Conservation (phyloP, 2,888 invertebrate species). For the Sisyra nigra region DNA sequence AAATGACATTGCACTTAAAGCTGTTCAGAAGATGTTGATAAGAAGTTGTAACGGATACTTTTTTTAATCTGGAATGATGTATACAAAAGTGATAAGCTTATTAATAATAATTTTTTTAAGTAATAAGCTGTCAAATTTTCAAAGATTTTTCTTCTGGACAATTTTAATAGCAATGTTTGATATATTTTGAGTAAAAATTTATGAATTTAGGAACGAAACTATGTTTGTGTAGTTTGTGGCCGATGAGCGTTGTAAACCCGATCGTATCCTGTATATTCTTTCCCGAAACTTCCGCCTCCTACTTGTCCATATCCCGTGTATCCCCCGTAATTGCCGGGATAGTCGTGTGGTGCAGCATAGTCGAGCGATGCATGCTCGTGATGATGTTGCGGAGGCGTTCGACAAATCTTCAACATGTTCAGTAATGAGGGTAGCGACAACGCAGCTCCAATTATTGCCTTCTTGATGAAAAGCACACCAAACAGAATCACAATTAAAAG, state of each 20-base stretch:
- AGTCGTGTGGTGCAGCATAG: slow-evolving; percentile 17
- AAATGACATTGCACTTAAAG: neutral
- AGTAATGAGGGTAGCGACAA: slow-evolving; percentile 41
- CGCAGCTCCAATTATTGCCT: slow-evolving; percentile 41
- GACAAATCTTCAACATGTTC: slow-evolving; percentile 37
- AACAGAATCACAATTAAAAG: slow-evolving; percentile 42
- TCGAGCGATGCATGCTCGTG: slow-evolving; percentile 9
- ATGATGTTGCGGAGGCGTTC: slow-evolving; percentile 17
- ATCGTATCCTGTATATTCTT: slow-evolving; percentile 1
- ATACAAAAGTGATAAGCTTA: no score
- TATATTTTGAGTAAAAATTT: no score
- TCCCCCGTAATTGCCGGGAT: slow-evolving; percentile 17
- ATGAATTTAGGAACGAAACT: no score
- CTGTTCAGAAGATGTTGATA: no score
- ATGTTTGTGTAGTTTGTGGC: no score
- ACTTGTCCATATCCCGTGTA: slow-evolving; percentile 10
- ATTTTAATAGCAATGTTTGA: no score
- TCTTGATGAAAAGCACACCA: slow-evolving; percentile 47
- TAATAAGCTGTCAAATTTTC: no score
- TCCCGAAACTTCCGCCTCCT: slow-evolving; percentile 1
- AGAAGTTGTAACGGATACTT: no score
- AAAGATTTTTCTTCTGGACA: no score
- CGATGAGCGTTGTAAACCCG: neutral
- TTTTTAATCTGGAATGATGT: no score
- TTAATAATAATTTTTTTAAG: no score